phyloP scores from a whole-genome alignment of 2,888 invertebrate species.

The Napeogenes sylphis region DNA sequence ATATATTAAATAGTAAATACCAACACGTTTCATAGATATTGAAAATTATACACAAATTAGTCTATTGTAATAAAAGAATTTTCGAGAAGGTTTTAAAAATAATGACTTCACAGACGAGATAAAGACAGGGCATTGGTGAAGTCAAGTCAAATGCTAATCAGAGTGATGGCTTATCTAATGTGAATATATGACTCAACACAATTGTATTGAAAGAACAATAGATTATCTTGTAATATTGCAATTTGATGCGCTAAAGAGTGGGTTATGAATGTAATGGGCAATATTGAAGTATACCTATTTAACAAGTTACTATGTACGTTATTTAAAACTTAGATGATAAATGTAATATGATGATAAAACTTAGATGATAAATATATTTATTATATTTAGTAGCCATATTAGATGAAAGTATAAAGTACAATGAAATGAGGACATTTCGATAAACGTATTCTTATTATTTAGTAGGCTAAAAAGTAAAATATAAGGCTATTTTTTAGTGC shows the following conservation, averaged over 20 bases:
- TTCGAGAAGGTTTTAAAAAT: constrained; percentile 1
- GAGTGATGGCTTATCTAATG: constrained; percentile 43
- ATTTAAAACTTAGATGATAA: background rate
- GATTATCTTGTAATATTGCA: constrained; percentile 40
- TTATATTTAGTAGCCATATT: no score
- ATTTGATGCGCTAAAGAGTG: constrained; percentile 33
- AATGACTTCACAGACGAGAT: constrained; percentile 4
- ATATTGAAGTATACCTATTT: constrained; percentile 13
- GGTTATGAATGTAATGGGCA: constrained; percentile 19
- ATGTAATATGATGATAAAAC: no score
- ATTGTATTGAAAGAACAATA: constrained; percentile 50
- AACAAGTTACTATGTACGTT: constrained; percentile 6
- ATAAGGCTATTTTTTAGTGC: no score
- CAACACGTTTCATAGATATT: background rate
- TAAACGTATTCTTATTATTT: no score
- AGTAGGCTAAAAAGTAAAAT: no score
- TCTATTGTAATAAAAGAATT: background rate
- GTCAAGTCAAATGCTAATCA: constrained; percentile 43
- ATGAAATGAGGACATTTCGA: no score
- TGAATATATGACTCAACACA: constrained; percentile 43
- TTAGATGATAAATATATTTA: no score
- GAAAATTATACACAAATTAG: background rate
- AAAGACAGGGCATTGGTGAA: constrained; percentile 28
- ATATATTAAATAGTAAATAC: no score
- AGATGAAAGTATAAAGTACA: no score